Evolutionary conservation across 1,140 invertebrate genomes (phyloP).

Genomic region (Latrodectus geometricus): DNA sequence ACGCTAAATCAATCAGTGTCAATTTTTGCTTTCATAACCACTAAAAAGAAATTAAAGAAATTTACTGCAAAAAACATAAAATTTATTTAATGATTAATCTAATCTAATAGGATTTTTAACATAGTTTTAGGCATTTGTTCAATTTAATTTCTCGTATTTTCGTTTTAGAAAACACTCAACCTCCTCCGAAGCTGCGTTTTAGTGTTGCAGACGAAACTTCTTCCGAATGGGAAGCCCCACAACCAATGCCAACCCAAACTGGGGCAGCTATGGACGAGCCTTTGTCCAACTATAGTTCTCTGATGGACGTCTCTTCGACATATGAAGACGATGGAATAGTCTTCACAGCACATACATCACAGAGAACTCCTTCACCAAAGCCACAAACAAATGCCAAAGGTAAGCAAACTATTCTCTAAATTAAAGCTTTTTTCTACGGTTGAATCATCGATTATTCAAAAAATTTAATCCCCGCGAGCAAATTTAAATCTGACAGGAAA

Average conservation of each 20-base stretch:
- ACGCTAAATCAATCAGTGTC: too few relatives aligned
- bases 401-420: neutral
- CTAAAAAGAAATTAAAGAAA: too few relatives aligned
- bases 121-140: too few relatives aligned
- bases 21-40: too few relatives aligned
- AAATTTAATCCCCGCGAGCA: too few relatives aligned
- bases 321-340: slow-evolving; percentile 86
- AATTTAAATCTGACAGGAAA: too few relatives aligned
- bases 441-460: too few relatives aligned
- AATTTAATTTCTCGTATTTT: neutral
- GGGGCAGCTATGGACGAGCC: slow-evolving; percentile 29
- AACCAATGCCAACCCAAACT: slow-evolving; percentile 32
- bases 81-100: too few relatives aligned
- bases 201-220: slow-evolving; percentile 33
- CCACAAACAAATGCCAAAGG: slow-evolving; percentile 34
- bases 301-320: slow-evolving; percentile 65
- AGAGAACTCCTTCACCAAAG: slow-evolving; percentile 17
- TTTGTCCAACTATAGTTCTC: slow-evolving; percentile 36
- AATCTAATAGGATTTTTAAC: too few relatives aligned
- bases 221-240: neutral
- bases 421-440: too few relatives aligned
- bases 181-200: slow-evolving; percentile 38
- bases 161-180: slow-evolving; percentile 24
- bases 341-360: slow-evolving; percentile 85
- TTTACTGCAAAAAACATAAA: too few relatives aligned